Conservation (phyloP, 2,797 vertebrate species). For the Merluccius polli region DNA sequence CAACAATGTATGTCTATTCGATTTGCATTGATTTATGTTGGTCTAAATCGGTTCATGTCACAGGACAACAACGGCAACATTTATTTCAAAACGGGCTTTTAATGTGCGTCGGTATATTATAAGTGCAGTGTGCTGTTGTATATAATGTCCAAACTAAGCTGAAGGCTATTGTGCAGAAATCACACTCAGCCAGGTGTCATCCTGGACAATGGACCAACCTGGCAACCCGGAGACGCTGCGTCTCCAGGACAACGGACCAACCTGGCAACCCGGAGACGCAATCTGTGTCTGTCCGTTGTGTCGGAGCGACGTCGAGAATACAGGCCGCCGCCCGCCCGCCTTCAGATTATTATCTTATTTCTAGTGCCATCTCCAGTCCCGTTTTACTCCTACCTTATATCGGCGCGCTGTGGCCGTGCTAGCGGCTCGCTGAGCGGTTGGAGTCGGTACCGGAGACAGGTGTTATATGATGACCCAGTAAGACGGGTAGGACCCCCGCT, state of each 20-base stretch:
- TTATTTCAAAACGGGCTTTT: background rate
- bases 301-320: conserved; percentile 53
- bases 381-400: too few species aligned
- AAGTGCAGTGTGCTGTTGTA: background rate
- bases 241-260: conserved; percentile 25
- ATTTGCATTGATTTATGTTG: too few species aligned
- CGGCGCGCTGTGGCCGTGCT: too few species aligned
- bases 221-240: conserved; percentile 39
- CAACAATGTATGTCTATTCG: too few species aligned
- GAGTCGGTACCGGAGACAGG: conserved; percentile 57
- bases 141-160: background rate
- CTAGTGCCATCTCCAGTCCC: too few species aligned
- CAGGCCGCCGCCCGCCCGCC: conserved; percentile 50
- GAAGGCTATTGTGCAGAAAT: background rate
- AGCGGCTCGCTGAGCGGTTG: too few species aligned
- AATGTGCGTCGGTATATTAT: background rate
- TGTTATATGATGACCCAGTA: too few species aligned
- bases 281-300: conserved; percentile 71
- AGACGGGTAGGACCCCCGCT: background rate
- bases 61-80: too few species aligned
- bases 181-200: background rate
- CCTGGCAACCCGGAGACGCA: conserved; percentile 54
- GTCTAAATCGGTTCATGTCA: too few species aligned
- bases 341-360: background rate
- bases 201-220: conserved; percentile 42